Base-by-base conservation (phyloP, 2,888 invertebrate genomes). In the Ypsolopha scabrella region DNA sequence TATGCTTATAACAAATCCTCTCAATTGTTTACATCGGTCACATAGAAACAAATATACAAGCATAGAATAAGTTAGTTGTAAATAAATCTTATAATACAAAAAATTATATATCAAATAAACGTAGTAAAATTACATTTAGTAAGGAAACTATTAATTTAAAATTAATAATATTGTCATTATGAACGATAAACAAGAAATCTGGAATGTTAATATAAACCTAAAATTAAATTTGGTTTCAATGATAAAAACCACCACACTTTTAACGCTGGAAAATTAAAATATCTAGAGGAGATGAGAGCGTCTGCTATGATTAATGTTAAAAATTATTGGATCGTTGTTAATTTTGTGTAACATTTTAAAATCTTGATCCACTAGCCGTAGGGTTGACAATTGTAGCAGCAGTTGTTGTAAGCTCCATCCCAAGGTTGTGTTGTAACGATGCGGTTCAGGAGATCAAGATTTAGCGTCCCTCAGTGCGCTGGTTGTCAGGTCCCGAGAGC, bases 401-500 rank as follows among this genome's bases (percentile, higher is more conserved):
- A 65, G 56, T 57, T 55, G 59, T 58, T 59, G 47, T 35, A 10
- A 67, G 70, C 70, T 64, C 70, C 70, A 61, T 68, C 78, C 67
- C 73, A 72, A 53, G 62, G 53, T 53, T 60, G 58, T 58, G 70
- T 60, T 61, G 71, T 64, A 63, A 72, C 75, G 74, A 72, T 70
- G 77, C 72, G 72, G 66, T 68, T 67, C 67, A 68, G 70, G 73
- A 83, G 82, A 80, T 78, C 82, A 71, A 77, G 77, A 79, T 70
- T 65, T 72, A 69, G 75, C 78, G 73, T 72, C 74, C 80, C 82
- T 86, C 82, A 86, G 77, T 88, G 78, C 71, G 88, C 87, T 83
- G 88, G 88, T 88, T 90, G 89, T 90, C 90, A 89, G 88, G 90
- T 89, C 87, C 90, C 90, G 81, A 90, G 91, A 80, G 91, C 89